Evolutionary conservation across 1,140 invertebrate genomes (phyloP).

Genomic region (Zaprionus gabonicus): DNA sequence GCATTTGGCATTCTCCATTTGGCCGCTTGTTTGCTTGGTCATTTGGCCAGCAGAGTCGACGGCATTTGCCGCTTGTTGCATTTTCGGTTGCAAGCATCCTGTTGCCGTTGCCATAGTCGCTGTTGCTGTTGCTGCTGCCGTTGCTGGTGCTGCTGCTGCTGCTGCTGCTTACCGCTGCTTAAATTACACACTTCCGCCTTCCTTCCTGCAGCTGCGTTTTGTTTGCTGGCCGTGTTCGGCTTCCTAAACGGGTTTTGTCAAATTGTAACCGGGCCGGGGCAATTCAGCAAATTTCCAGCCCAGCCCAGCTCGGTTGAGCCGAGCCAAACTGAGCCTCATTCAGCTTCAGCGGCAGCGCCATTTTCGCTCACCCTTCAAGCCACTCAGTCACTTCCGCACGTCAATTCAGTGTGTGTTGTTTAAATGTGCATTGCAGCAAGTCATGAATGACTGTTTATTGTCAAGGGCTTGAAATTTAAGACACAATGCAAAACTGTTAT

Average conservation of each 20-base stretch:
- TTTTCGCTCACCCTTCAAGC: constrained; percentile 4
- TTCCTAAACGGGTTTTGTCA: constrained; percentile 44
- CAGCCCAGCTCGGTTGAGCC: neutral
- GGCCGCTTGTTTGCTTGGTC: constrained; percentile 17
- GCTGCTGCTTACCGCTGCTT: constrained; percentile 52
- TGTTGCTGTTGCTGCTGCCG: neutral
- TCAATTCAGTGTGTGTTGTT: neutral
- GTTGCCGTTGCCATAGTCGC: constrained; percentile 4
- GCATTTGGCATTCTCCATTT: constrained; percentile 1
- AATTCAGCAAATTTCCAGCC: constrained; percentile 27
- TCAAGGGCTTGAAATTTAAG: neutral
- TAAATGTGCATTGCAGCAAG: constrained; percentile 1
- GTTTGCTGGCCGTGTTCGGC: constrained; percentile 28
- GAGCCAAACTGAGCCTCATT: constrained; percentile 3
- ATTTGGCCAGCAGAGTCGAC: constrained; percentile 22
- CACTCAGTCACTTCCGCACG: constrained; percentile 20
- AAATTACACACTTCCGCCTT: constrained; percentile 79
- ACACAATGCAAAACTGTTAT: constrained; percentile 22
- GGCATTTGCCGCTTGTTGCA: constrained; percentile 68
- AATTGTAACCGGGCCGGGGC: constrained; percentile 47
- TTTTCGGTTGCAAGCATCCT: constrained; percentile 60
- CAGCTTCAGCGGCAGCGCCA: neutral
- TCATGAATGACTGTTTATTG: neutral
- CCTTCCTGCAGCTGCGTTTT: constrained; percentile 54
- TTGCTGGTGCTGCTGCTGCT: neutral